Percentiles rank a stretch among this genome's conserved stretches.
These are phyloP conservation scores for Melanostigma gelatinosum DNA, from an alignment of 2,113 vertebrate species.

Conservation along the genomic window DNA sequence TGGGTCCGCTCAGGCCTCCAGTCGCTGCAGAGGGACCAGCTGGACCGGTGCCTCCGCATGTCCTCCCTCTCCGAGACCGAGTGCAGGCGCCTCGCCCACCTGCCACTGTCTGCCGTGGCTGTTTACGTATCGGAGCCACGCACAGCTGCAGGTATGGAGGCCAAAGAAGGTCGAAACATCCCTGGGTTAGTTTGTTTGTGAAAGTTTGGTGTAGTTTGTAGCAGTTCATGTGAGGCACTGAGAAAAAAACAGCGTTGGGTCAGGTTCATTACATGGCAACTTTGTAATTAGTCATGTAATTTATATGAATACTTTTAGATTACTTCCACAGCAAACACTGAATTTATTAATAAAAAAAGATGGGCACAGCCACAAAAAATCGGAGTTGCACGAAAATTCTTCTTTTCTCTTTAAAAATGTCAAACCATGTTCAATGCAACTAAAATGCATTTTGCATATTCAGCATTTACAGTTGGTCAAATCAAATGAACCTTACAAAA, in stretches of 20 bases:
- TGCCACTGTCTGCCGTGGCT: constrained; percentile 76
- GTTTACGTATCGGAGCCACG: constrained; percentile 78
- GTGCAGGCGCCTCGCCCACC: constrained; percentile 74
- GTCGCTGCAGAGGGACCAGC: constrained; percentile 80
- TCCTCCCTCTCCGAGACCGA: constrained; percentile 77
- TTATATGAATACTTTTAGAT: not conserved
- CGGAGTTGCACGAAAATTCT: not conserved
- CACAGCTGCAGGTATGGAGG: constrained; percentile 52
- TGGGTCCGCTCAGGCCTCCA: constrained; percentile 83
- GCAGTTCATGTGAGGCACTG: not conserved
- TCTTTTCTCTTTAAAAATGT: not conserved
- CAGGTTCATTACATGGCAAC: no score
- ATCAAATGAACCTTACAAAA: not conserved
- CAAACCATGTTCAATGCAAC: not conserved
- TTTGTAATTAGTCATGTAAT: not conserved
- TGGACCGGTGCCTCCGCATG: constrained; percentile 78
- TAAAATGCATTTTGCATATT: not conserved
- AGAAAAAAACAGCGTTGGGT: no score
- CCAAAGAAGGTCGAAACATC: not conserved
- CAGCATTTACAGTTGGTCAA: not conserved
- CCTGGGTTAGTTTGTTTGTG: not conserved
- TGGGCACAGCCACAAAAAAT: not conserved
- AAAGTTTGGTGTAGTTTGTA: not conserved
- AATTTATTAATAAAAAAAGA: not conserved
- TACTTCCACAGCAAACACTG: not conserved